Percentiles rank a stretch among this genome's conserved stretches.
phyloP scores from a whole-genome alignment of 1,140 invertebrate genomes.

The Melitaea cinxia region DNA sequence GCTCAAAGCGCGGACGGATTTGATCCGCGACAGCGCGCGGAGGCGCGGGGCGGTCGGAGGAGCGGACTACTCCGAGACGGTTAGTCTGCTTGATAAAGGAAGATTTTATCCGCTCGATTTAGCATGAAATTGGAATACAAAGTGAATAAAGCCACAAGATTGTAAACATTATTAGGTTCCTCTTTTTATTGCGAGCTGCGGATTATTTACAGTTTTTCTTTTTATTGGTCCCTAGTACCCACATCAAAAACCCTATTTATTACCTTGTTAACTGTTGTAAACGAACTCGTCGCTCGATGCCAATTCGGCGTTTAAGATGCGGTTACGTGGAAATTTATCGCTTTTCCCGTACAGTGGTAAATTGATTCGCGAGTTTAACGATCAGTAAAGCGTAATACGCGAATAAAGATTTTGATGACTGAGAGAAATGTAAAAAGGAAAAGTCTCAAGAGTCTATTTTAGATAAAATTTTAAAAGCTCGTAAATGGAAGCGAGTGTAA shows the following conservation, averaged over 20 bases:
- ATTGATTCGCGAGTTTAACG: conserved; percentile 60
- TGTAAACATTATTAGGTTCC: conserved; percentile 80
- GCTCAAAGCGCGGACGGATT: conserved; percentile 37
- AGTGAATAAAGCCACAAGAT: conserved; percentile 81
- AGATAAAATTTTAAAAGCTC: conserved; percentile 55
- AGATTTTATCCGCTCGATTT: conserved; percentile 80
- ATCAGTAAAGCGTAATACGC: conserved; percentile 37
- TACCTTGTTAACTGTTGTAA: conserved; percentile 80
- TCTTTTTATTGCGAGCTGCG: conserved; percentile 75
- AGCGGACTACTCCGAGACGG: conserved; percentile 59
- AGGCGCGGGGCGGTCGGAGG: conserved; percentile 31
- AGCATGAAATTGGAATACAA: conserved; percentile 81
- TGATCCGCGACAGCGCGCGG: conserved; percentile 34
- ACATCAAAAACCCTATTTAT: conserved; percentile 67
- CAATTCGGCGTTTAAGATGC: conserved; percentile 47
- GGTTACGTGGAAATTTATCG: conserved; percentile 72
- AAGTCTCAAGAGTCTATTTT: conserved; percentile 40
- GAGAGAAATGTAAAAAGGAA: conserved; percentile 46
- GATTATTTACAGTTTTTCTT: conserved; percentile 76
- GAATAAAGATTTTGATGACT: conserved; percentile 7
- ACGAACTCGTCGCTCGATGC: conserved; percentile 64
- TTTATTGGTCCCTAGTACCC: conserved; percentile 70
- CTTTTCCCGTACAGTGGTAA: conserved; percentile 53
- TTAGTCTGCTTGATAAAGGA: conserved; percentile 77
- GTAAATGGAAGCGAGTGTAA: conserved; percentile 60